phyloP scores from a whole-genome alignment of 2,797 vertebrate species.

The Lemur catta region DNA sequence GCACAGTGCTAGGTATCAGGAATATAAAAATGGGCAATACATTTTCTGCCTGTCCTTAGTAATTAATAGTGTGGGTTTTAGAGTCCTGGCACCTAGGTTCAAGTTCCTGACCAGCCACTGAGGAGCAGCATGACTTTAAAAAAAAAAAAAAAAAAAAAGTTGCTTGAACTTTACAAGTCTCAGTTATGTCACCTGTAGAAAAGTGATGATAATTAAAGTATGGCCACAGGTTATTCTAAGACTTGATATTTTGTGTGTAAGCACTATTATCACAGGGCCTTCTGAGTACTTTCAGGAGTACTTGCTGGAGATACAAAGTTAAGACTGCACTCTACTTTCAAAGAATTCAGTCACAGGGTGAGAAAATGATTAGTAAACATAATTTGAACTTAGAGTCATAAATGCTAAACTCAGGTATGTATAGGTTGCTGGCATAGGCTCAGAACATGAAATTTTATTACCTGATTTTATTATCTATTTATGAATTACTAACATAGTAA shows the following conservation, averaged over 20 bases:
- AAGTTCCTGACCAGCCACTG: neutral
- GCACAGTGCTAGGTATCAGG: neutral
- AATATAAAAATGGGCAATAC: neutral
- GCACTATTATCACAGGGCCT: neutral
- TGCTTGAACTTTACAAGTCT: neutral
- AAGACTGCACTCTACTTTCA: neutral
- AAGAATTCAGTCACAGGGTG: neutral
- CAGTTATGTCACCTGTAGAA: neutral
- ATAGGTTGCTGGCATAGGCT: neutral
- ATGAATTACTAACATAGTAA: neutral
- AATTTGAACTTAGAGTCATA: neutral
- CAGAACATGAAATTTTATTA: neutral
- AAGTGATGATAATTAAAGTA: neutral
- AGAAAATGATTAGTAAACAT: neutral
- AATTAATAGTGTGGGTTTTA: neutral
- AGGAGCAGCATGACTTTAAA: neutral
- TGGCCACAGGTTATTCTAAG: neutral
- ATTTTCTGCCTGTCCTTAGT: neutral
- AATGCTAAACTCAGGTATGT: neutral
- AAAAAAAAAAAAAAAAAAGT: neutral
- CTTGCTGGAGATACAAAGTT: neutral
- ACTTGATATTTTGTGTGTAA: neutral
- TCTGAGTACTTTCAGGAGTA: neutral
- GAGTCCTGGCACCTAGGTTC: neutral
- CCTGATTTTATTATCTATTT: neutral